Evolutionary conservation across 2,797 vertebrate genomes (phyloP).

Genomic region (Pachyuromys duprasi): DNA sequence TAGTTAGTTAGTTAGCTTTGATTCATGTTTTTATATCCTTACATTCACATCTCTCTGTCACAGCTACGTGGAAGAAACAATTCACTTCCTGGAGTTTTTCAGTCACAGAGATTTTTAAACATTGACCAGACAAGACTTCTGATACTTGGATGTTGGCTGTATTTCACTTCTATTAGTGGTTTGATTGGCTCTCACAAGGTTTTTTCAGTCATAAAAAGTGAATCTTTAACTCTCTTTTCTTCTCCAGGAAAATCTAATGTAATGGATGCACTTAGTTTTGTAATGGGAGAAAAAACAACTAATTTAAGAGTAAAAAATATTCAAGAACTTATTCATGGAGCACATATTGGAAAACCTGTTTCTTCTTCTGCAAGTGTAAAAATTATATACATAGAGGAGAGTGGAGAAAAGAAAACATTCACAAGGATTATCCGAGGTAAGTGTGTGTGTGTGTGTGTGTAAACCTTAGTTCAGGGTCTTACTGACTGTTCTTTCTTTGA

Average conservation of each 20-base stretch:
- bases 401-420: constrained; percentile 91
- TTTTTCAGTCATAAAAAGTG: constrained; percentile 21
- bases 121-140: background rate
- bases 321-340: constrained; percentile 94
- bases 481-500: background rate
- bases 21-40: background rate
- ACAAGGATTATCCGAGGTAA: constrained; percentile 91
- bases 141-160: accelerated
- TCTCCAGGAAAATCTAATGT: constrained; percentile 93
- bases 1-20: background rate
- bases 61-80: background rate
- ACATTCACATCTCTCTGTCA: background rate
- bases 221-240: background rate
- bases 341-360: constrained; percentile 92
- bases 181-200: background rate
- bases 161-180: background rate
- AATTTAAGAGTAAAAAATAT: constrained; percentile 92
- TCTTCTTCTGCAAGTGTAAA: constrained; percentile 90
- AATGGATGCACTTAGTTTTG: constrained; percentile 98
- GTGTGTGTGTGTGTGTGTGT: background rate
- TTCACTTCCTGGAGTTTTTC: background rate
- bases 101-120: background rate
- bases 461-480: constrained; percentile 4
- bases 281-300: constrained; percentile 91
- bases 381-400: constrained; percentile 89